Evolutionary conservation across 2,888 invertebrate species (phyloP), one percentile per base, ranked within the genome.

Genomic region (Tryphoninae sp.): DNA sequence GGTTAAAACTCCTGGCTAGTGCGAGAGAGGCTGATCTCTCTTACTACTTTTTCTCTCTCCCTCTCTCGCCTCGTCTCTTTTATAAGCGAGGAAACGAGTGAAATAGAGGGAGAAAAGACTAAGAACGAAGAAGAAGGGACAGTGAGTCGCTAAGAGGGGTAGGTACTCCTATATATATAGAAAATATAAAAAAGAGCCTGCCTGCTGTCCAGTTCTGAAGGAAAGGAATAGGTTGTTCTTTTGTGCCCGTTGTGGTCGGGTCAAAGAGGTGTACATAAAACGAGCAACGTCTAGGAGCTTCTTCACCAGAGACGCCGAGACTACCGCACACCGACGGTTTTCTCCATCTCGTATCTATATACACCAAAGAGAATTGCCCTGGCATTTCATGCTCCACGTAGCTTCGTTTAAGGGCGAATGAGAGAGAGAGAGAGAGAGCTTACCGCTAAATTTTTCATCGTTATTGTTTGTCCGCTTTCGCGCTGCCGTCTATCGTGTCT

Each of bases 391-490:
- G 58, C 51, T 61, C 64, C 64, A 59, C 45, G 40, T 62, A 40
- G 13, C 81, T 16, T 16, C 65, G 45, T 72, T 67, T 69, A 73
- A 84, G 69, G 80, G 80, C 79, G 84, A 86, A 87, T 87, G 6
- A 26, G 2, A 26, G 26, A 26, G 26, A 33, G 33, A 33, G 33
- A 33, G 33, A 33, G 33, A 33, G 0, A 33, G 33, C 33, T 88
- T 88, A 88, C 86, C 85, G 86, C 84, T 87, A 87, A 88, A 88
- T 89, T 89, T 89, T 89, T 88, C 87, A 85, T 87, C 87, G 81
- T 87, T 86, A 83, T 80, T 85, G 84, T 40, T 64, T 68, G 55
- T 64, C 78, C 77, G 62, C 64, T 67, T 72, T 74, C 64, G 33
- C 33, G 11, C 55, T 69, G 55, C 7, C 23, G 4, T 55, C 19